These are phyloP conservation scores for Rhaphigaster nebulosa DNA, from an alignment of 2,888 invertebrate genomes.

Conservation along the genomic window DNA sequence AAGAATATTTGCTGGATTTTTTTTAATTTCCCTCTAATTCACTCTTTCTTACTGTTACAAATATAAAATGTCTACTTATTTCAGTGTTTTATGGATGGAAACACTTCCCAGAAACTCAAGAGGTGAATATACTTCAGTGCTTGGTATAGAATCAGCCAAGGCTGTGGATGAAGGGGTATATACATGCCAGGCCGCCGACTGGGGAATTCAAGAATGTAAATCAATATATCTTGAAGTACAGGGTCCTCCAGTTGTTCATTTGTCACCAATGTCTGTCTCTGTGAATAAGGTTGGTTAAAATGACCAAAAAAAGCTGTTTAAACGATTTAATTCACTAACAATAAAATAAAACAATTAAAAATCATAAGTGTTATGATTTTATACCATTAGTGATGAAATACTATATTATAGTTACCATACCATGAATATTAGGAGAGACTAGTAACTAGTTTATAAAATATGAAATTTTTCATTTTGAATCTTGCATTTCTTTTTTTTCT, in stretches of 20 bases:
- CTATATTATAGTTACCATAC: too few species aligned
- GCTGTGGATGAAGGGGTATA: slow-evolving; percentile 82
- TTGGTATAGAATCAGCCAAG: slow-evolving; percentile 80
- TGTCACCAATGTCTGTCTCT: slow-evolving; percentile 79
- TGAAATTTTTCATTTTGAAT: too few species aligned
- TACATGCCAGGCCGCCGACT: slow-evolving; percentile 83
- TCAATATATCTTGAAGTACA: slow-evolving; percentile 75
- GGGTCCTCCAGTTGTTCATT: slow-evolving; percentile 77
- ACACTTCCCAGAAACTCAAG: slow-evolving; percentile 71
- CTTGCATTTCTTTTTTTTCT: too few species aligned
- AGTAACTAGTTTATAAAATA: too few species aligned
- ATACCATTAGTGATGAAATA: too few species aligned
- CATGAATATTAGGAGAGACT: too few species aligned
- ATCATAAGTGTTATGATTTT: too few species aligned
- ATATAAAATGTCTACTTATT: slow-evolving; percentile 60
- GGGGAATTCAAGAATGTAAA: slow-evolving; percentile 78
- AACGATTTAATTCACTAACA: neutral
- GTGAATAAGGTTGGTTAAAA: slow-evolving; percentile 76
- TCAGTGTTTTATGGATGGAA: slow-evolving; percentile 79
- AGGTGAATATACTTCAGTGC: slow-evolving; percentile 76
- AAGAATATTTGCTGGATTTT: too few species aligned
- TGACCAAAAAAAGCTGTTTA: neutral
- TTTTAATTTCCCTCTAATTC: too few species aligned
- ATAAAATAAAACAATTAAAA: too few species aligned
- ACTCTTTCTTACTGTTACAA: neutral